Evolutionary conservation across 1,140 invertebrate species (phyloP).

Genomic region (Reticulitermes speratus): DNA sequence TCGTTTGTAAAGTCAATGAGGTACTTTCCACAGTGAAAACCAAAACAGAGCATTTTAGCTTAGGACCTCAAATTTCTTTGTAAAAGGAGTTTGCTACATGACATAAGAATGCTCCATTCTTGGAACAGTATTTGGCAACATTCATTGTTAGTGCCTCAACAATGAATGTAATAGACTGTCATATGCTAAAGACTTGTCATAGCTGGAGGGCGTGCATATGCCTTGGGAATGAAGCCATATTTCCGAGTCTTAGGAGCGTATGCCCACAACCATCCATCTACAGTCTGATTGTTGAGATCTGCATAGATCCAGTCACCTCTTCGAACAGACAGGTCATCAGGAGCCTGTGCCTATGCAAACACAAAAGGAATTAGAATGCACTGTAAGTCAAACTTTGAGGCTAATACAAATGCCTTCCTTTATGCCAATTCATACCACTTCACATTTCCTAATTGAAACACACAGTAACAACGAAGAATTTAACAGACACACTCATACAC

Average conservation of each 20-base stretch:
- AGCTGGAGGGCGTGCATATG: slow-evolving; percentile 87
- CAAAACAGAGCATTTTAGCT: too few relatives aligned
- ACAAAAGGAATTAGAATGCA: slow-evolving; percentile 11
- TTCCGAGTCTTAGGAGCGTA: slow-evolving; percentile 89
- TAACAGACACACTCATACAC: not conserved
- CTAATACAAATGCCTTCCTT: not conserved
- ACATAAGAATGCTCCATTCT: too few relatives aligned
- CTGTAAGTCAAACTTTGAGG: not conserved
- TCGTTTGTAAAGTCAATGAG: too few relatives aligned
- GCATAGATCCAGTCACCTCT: slow-evolving; percentile 94
- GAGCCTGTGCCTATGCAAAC: slow-evolving; percentile 72
- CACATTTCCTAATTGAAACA: not conserved
- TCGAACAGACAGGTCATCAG: slow-evolving; percentile 85
- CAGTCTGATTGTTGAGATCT: slow-evolving; percentile 87
- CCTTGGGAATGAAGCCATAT: slow-evolving; percentile 94
- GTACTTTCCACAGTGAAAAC: too few relatives aligned
- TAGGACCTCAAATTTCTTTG: too few relatives aligned
- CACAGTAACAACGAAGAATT: not conserved
- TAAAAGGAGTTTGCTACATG: too few relatives aligned
- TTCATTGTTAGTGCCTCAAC: not conserved
- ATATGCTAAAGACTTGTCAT: slow-evolving; percentile 75
- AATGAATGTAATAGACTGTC: not conserved
- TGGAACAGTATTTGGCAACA: too few relatives aligned
- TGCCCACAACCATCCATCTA: slow-evolving; percentile 93
- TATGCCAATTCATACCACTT: not conserved